Base-by-base conservation (phyloP, 2,888 invertebrate genomes). In the Ariolimax columbianus region DNA sequence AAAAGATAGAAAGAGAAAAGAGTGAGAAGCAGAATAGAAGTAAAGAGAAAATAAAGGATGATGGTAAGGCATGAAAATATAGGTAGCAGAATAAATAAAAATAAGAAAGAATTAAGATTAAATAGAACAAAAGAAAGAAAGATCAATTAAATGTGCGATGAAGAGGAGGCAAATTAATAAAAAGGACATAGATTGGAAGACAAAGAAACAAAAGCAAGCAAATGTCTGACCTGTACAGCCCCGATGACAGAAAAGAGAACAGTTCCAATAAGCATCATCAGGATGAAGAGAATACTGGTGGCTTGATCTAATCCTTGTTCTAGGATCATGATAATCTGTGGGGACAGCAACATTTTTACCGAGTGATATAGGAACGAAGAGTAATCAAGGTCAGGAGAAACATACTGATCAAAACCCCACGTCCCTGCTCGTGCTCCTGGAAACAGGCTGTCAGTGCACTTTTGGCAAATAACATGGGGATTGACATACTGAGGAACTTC, bases 221-320 rank as follows among this genome's bases (percentile, higher is more conserved):
- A n/a, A 30, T 7, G 7, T 17, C 79, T 79, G 94, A 97, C 97
- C 96, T 97, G 97, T 89, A 97, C 95, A 86, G 96, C 96, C 87
- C 97, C 96, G 94, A 98, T 97, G 87, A 98, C 95, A 51, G 97
- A 96, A 75, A 97, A 96, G 90, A 97, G 96, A 79, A 96, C 95
- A 33, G 97, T 95, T 90, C 97, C 96, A 47, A 98, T 93, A 82
- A 98, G 95, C 82, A 98, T 96, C n/a, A 97, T 96, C 80, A 97
- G 95, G 88, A 98, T 98, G 90, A 98, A 97, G 82, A 97, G 95
- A 89, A 97, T 96, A 77, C 97, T 97, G 11, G 98, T 97, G 2
- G 97, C 97, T 0, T 97, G 96, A 94, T 98, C 98, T 66, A 98
- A 96, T 0, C 94, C 92, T 73, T 90, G 89, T 86, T 93, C 94